A percentile compares a stretch with the other conserved stretches of the same genome.
These are phyloP conservation scores for Edolisoma coerulescens DNA, from an alignment of 2,113 vertebrate genomes.

Conservation along the genomic window DNA sequence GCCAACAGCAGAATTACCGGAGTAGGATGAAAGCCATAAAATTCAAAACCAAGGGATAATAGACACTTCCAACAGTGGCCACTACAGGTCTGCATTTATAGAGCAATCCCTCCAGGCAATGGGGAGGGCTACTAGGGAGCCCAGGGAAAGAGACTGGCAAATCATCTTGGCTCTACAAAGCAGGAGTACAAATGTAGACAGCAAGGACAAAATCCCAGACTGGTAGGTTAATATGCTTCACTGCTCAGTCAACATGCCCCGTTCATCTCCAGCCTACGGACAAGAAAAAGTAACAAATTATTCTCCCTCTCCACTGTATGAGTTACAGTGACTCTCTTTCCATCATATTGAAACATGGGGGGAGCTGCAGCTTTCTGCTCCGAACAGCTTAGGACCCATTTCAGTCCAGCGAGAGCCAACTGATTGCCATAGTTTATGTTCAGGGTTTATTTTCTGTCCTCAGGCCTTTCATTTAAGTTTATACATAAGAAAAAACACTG, in stretches of 20 bases:
- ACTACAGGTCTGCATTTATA: background rate
- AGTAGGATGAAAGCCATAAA: background rate
- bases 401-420: background rate
- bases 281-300: background rate
- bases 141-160: background rate
- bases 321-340: background rate
- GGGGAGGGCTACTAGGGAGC: background rate
- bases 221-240: background rate
- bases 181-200: background rate
- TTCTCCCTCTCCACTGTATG: background rate
- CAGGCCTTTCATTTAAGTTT: background rate
- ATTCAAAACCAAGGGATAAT: background rate
- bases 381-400: accelerated
- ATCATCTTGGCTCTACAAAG: background rate
- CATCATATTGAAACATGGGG: background rate
- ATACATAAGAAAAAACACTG: background rate
- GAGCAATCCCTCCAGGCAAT: background rate
- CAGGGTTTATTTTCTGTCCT: background rate
- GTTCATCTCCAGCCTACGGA: background rate
- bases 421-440: background rate
- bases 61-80: background rate
- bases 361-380: background rate
- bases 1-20: background rate
- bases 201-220: background rate
- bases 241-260: background rate